Evolutionary conservation across 2,888 invertebrate genomes (phyloP).

Genomic region (Hirudinaria manillensis): DNA sequence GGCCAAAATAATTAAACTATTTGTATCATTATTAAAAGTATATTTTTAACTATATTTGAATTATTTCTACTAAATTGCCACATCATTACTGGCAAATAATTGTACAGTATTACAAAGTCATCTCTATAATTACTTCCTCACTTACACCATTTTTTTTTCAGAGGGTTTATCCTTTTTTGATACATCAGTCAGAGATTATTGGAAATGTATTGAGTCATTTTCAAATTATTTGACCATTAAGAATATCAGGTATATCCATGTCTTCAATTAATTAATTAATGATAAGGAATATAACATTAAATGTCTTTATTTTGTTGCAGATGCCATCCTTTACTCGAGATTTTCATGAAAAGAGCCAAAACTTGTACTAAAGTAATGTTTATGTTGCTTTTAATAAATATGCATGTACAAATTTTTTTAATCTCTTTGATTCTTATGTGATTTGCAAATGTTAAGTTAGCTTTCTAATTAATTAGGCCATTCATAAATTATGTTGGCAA

Average conservation of each 20-base stretch:
- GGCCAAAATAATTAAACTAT: no score
- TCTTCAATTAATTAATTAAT: no score
- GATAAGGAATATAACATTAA: no score
- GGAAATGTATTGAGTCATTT: slow-evolving; percentile 11
- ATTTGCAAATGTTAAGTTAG: not conserved
- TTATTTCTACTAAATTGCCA: not conserved
- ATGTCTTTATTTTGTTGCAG: not conserved
- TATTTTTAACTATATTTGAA: not conserved
- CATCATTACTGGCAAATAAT: not conserved
- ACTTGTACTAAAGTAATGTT: slow-evolving; percentile 15
- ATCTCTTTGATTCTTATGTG: not conserved
- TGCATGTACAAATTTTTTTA: not conserved
- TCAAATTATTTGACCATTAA: slow-evolving; percentile 4
- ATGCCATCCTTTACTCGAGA: slow-evolving; percentile 20
- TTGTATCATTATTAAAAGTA: no score
- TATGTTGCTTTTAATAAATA: not conserved
- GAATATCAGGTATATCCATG: not conserved
- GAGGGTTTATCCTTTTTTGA: not conserved
- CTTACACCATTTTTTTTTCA: not conserved
- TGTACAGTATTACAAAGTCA: not conserved
- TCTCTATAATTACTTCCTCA: no score
- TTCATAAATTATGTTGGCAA: not conserved
- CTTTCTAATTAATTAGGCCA: no score
- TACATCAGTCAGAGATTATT: not conserved
- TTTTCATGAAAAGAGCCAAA: not conserved